Evolutionary conservation across 2,888 invertebrate species (phyloP), one percentile per base, ranked within the genome.

Genomic region (Agonum fuliginosum): DNA sequence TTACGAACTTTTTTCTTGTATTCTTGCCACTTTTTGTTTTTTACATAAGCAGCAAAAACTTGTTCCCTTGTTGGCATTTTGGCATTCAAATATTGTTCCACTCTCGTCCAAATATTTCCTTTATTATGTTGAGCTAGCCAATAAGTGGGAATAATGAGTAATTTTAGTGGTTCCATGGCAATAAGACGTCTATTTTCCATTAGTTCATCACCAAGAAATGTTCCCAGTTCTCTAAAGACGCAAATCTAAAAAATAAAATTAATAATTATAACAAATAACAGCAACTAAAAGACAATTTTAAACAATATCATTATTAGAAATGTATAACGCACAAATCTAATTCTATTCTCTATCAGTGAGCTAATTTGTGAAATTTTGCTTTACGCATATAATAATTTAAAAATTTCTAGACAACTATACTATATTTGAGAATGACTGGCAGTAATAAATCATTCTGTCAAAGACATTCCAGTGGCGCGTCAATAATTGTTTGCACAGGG

Each of bases 121-220:
- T 89, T 89, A 83, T 92, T 92, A 54, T 90, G 90, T 80, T 92
- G 91, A 41, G 91, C 83, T 14, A 94, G 86, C 91, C 93, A 94
- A 82, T 91, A 91, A 79, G 91, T 89, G 0, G 94, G 94, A 76
- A 94, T 85, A 37, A 93, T 85, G 82, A 94, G 87, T 81, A 93
- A 93, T 80, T 90, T 89, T 3, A 92, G 91, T 0, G 89, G 89
- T 0, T 90, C 90, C 46, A 90, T 83, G 0, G 94, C 92, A 69
- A 94, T 88, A 22, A 94, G 90, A 3, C 92, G 89, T 10, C 94
- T 89, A 83, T 93, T 90, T 0, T 89, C 86, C 88, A 91, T 90
- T 76, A 86, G 80, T 78, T 90, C 88, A 84, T 94, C 94, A 0
- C 94, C 94, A 46, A 94, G 88, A 22, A 70, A 70, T 0, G 70